Evolutionary conservation across 1,140 invertebrate genomes (phyloP).

Genomic region (Teleopsis dalmanni): DNA sequence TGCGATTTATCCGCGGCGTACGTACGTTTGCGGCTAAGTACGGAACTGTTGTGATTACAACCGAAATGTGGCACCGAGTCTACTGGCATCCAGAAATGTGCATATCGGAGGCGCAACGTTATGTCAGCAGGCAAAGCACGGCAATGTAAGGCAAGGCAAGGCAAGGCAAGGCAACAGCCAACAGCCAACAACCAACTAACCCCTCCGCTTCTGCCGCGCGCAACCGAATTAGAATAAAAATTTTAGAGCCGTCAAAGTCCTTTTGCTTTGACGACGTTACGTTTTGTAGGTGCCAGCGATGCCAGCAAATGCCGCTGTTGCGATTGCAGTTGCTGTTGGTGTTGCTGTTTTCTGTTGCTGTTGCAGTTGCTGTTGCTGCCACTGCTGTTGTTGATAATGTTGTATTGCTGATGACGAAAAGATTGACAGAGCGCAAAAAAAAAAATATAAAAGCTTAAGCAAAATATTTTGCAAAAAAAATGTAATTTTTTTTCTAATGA

Average conservation of each 20-base stretch:
- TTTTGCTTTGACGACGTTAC: too few species aligned
- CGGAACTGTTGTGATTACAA: constrained; percentile 6
- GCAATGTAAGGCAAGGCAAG: not conserved
- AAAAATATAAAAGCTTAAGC: too few species aligned
- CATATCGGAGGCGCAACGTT: not conserved
- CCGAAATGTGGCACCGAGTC: not conserved
- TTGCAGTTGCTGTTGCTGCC: constrained; percentile 5
- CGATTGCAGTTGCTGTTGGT: constrained; percentile 4
- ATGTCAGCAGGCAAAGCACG: not conserved
- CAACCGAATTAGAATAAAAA: constrained; percentile 1
- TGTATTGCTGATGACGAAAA: too few species aligned
- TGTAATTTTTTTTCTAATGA: too few species aligned
- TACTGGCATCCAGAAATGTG: not conserved
- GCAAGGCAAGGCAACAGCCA: not conserved
- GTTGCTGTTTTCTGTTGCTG: constrained; percentile 1
- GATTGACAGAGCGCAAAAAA: too few species aligned
- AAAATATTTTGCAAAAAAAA: too few species aligned
- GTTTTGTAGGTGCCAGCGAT: too few species aligned
- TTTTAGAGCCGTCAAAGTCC: not conserved
- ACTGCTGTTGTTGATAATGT: not conserved
- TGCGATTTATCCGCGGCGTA: constrained; percentile 5
- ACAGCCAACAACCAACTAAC: constrained; percentile 14
- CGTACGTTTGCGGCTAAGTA: constrained; percentile 10
- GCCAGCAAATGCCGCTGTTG: too few species aligned
- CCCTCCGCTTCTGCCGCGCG: constrained; percentile 17